Percentiles rank a stretch among this genome's conserved stretches.
Conservation (phyloP, 2,113 vertebrate genomes). For the Apus apus region DNA sequence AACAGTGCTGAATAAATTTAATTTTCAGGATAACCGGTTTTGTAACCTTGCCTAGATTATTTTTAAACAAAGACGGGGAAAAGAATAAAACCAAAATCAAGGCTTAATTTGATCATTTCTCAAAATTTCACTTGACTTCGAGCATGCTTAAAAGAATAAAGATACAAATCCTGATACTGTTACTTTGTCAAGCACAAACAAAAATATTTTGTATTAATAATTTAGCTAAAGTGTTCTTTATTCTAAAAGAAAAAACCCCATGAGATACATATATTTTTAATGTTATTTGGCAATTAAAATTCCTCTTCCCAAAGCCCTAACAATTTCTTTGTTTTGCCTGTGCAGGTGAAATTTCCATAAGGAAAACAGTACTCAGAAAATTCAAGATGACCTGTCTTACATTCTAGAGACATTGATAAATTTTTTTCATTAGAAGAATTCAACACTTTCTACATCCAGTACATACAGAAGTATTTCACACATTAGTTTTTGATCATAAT, state of each 20-base stretch:
- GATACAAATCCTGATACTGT: neutral
- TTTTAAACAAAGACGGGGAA: neutral
- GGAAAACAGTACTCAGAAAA: conserved; percentile 22
- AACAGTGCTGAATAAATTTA: neutral
- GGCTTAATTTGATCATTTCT: neutral
- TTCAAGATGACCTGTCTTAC: neutral
- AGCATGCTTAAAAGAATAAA: conserved; percentile 18
- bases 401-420: neutral
- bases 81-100: neutral
- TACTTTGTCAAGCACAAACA: conserved; percentile 18
- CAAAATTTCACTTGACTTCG: conserved; percentile 17
- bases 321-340: neutral
- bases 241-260: neutral
- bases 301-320: neutral
- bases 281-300: conserved; percentile 1
- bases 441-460: neutral
- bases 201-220: conserved; percentile 25
- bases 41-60: neutral
- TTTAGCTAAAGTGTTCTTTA: conserved; percentile 13
- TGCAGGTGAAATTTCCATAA: neutral
- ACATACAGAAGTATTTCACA: neutral
- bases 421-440: conserved; percentile 45
- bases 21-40: neutral
- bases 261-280: neutral
- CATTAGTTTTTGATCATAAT: neutral